Conservation (phyloP, 2,113 vertebrate species). For the Casuarius casuarius region DNA sequence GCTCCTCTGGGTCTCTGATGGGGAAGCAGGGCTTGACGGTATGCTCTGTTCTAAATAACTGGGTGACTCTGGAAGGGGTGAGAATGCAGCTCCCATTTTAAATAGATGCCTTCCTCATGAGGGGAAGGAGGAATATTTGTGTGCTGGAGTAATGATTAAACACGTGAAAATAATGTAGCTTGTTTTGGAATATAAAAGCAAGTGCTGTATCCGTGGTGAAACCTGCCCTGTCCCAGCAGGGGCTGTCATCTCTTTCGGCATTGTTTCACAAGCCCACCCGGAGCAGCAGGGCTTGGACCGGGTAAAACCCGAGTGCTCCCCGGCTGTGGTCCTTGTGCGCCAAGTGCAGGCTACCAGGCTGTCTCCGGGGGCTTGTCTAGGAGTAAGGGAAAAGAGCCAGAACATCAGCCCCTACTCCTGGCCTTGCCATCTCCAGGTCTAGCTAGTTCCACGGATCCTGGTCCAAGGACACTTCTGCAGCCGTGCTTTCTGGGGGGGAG, state of each 20-base stretch:
- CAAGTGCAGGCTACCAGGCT: rapidly evolving
- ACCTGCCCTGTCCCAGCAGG: background rate
- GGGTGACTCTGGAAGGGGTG: background rate
- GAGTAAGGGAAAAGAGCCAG: background rate
- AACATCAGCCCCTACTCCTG: background rate
- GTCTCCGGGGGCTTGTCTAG: background rate
- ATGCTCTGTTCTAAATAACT: background rate
- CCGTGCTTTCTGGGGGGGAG: background rate
- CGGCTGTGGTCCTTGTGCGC: rapidly evolving
- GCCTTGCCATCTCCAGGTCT: background rate
- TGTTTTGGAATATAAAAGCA: background rate
- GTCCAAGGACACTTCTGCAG: rapidly evolving
- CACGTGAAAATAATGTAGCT: background rate
- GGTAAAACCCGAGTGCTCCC: background rate
- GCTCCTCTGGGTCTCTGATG: background rate
- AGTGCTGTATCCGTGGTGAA: background rate
- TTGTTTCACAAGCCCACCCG: background rate
- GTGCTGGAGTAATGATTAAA: background rate
- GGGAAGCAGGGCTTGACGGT: background rate
- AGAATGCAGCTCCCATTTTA: background rate
- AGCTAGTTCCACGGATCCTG: too few relatives aligned
- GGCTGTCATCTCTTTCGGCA: background rate
- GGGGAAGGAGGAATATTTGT: background rate
- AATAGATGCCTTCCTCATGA: background rate
- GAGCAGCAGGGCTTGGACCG: background rate